phyloP scores from a whole-genome alignment of 2,888 invertebrate genomes.

The Minunthozetes semirufus region DNA sequence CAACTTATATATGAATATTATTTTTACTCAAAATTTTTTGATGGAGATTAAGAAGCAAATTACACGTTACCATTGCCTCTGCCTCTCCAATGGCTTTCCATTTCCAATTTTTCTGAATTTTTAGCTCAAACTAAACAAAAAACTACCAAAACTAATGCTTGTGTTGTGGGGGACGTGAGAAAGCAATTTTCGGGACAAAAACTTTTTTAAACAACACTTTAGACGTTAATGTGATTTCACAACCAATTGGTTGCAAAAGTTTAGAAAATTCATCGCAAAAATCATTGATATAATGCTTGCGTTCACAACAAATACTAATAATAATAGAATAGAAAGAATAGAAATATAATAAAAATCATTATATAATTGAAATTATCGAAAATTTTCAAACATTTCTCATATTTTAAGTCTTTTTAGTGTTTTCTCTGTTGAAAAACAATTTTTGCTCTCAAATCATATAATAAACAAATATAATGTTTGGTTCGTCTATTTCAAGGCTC shows the following conservation, averaged over 20 bases:
- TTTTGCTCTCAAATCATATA: too few relatives aligned
- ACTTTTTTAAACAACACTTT: not conserved
- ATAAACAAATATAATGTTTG: too few relatives aligned
- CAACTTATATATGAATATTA: conserved; percentile 17
- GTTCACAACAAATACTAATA: not conserved
- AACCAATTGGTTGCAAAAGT: not conserved
- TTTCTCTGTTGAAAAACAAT: too few relatives aligned
- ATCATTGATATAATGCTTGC: not conserved
- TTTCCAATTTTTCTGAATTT: not conserved
- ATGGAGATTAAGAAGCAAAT: conserved; percentile 1
- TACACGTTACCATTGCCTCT: conserved; percentile 16
- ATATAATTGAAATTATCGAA: too few relatives aligned
- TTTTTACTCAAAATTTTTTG: conserved; percentile 2
- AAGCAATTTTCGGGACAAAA: conserved; percentile 16
- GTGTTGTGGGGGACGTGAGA: conserved; percentile 17
- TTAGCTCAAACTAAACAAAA: not conserved
- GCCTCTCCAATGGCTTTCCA: not conserved
- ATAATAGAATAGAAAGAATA: too few relatives aligned
- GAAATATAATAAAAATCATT: too few relatives aligned
- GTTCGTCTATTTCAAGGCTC: too few relatives aligned
- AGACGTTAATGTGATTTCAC: not conserved
- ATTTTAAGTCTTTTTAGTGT: too few relatives aligned
- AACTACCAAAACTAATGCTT: not conserved
- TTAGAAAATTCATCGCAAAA: not conserved
- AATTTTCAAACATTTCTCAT: too few relatives aligned